These are phyloP conservation scores for Daphoenositta chrysoptera DNA, from an alignment of 2,113 vertebrate genomes.

Conservation along the genomic window DNA sequence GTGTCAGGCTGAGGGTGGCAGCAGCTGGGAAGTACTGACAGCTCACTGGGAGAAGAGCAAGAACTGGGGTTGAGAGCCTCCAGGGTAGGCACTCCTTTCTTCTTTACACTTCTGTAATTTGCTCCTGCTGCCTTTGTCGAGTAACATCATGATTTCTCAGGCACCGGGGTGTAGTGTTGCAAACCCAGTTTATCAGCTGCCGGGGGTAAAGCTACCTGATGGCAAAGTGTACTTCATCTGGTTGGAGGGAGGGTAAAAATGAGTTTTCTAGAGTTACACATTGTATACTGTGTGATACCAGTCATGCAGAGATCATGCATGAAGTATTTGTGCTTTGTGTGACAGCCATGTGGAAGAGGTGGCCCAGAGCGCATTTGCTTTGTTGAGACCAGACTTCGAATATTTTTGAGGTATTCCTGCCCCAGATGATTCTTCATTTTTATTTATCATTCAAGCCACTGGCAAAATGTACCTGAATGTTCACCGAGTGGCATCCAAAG, in stretches of 20 bases:
- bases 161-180: neutral
- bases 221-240: neutral
- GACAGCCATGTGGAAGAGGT: neutral
- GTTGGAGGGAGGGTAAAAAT: neutral
- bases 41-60: neutral
- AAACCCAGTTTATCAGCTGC: neutral
- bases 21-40: neutral
- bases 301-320: neutral
- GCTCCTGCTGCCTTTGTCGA: neutral
- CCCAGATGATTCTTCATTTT: neutral
- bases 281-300: neutral
- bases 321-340: neutral
- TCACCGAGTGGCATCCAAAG: neutral
- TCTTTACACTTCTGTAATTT: neutral
- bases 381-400: neutral
- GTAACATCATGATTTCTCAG: neutral
- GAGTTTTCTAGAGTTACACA: neutral
- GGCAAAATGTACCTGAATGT: neutral
- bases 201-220: neutral
- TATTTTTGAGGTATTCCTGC: neutral
- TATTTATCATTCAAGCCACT: neutral
- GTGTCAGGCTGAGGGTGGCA: neutral
- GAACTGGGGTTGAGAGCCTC: neutral
- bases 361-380: neutral
- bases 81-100: neutral